Conservation (phyloP, 2,888 invertebrate species). For the Melieria crassipennis region DNA sequence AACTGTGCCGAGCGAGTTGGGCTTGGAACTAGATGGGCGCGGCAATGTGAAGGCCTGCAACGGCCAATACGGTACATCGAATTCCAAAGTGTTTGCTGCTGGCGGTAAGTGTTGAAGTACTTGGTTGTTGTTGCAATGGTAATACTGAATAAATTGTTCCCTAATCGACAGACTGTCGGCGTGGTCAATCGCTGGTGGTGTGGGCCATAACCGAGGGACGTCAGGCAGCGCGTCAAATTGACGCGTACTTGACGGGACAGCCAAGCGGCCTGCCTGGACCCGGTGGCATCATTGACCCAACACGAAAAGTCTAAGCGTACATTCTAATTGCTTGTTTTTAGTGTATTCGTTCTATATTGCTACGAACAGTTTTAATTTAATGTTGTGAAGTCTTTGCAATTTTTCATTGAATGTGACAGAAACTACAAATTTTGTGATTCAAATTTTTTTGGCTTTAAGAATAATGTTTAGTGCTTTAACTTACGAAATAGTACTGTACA, state of each 20-base stretch:
- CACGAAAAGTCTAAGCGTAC: slow-evolving; percentile 49
- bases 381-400: background rate
- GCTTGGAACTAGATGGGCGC: slow-evolving; percentile 86
- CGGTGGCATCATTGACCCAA: slow-evolving; percentile 80
- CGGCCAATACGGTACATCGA: slow-evolving; percentile 81
- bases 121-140: background rate
- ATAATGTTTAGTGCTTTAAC: background rate
- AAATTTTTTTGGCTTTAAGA: slow-evolving; percentile 5
- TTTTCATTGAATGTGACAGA: background rate
- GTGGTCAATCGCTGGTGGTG: slow-evolving; percentile 98
- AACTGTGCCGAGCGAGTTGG: slow-evolving; percentile 82
- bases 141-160: background rate
- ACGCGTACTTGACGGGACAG: slow-evolving; percentile 79
- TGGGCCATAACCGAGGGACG: slow-evolving; percentile 99
- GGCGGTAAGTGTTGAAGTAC: slow-evolving; percentile 76
- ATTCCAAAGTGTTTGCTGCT: slow-evolving; percentile 91
- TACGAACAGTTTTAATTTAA: background rate
- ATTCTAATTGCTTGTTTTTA: slow-evolving; percentile 16
- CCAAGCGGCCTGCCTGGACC: slow-evolving; percentile 87
- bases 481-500: background rate
- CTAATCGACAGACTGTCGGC: slow-evolving; percentile 82
- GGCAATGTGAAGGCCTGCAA: slow-evolving; percentile 88
- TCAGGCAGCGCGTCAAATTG: slow-evolving; percentile 96
- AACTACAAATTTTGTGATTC: background rate
- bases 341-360: background rate